A percentile compares a stretch with the other conserved stretches of the same genome.
Evolutionary conservation across 2,113 vertebrate genomes (phyloP).

Genomic region (Vidua chalybeata): DNA sequence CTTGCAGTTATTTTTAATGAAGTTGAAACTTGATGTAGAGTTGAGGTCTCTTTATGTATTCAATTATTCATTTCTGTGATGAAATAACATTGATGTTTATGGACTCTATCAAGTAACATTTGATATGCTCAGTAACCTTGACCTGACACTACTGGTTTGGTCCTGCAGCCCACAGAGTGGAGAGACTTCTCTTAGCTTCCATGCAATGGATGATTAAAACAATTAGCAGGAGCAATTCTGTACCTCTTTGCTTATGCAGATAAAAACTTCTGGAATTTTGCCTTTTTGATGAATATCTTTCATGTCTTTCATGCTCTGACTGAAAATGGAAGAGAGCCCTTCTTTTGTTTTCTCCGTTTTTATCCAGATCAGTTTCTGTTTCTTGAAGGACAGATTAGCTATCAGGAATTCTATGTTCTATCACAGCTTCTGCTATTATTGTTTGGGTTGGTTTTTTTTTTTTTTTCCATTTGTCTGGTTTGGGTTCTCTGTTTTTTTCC

Average conservation of each 20-base stretch:
- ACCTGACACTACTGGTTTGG: not conserved
- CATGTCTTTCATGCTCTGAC: not conserved
- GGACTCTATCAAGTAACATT: not conserved
- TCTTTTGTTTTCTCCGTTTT: not conserved
- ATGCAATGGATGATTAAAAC: not conserved
- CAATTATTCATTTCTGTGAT: not conserved
- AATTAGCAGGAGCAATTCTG: not conserved
- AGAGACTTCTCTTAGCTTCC: not conserved
- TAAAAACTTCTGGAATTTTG: not conserved
- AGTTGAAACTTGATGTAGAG: not conserved
- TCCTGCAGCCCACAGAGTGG: not conserved
- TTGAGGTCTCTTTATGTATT: not conserved
- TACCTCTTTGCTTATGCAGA: not conserved
- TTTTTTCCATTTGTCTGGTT: not conserved
- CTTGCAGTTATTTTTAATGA: not conserved
- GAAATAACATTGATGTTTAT: not conserved
- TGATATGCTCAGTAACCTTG: not conserved
- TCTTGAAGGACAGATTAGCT: not conserved
- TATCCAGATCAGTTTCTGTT: not conserved
- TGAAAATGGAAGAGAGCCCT: not conserved
- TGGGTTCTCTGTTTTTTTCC: fast-evolving
- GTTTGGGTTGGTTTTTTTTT: not conserved
- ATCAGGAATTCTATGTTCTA: not conserved
- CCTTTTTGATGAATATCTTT: not conserved
- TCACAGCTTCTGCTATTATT: not conserved